A percentile compares a stretch with the other conserved stretches of the same genome.
phyloP scores from a whole-genome alignment of 2,888 invertebrate species.

The Nemotelus nigrinus region DNA sequence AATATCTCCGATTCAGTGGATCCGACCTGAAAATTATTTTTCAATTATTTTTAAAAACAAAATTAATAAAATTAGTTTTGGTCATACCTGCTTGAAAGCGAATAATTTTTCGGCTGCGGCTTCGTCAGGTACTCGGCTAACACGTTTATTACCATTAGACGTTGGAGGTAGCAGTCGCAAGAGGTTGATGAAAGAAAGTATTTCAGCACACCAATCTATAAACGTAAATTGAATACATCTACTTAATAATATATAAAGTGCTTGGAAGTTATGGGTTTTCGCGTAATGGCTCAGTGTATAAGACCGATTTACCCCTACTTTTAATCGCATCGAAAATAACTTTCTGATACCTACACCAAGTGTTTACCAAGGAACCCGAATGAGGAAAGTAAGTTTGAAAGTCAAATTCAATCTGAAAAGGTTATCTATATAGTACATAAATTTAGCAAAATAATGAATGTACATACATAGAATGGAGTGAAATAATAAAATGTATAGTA shows the following conservation, averaged over 20 bases:
- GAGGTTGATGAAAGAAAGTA: not conserved
- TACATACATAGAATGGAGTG: not conserved
- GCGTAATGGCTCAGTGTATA: not conserved
- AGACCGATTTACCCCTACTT: too few relatives aligned
- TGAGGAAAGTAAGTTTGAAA: not conserved
- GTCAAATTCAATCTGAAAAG: not conserved
- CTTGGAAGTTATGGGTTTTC: not conserved
- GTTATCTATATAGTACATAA: not conserved
- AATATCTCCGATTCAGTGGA: not conserved
- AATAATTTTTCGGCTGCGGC: not conserved
- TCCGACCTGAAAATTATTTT: too few relatives aligned
- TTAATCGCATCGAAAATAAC: too few relatives aligned
- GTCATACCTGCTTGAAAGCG: not conserved
- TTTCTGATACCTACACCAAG: too few relatives aligned
- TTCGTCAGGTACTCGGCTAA: not conserved
- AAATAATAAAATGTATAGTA: not conserved
- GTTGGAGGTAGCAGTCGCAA: constrained; percentile 1
- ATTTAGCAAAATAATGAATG: constrained; percentile 3
- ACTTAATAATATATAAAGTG: not conserved
- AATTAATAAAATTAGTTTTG: not conserved
- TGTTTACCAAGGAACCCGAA: not conserved
- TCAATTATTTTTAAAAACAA: not conserved
- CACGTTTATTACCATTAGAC: constrained; percentile 1
- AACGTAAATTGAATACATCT: not conserved
- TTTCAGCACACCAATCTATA: constrained; percentile 4